A percentile compares a stretch with the other conserved stretches of the same genome.
Conservation (phyloP, 1,140 invertebrate species). For the Doryteuthis pealeii region DNA sequence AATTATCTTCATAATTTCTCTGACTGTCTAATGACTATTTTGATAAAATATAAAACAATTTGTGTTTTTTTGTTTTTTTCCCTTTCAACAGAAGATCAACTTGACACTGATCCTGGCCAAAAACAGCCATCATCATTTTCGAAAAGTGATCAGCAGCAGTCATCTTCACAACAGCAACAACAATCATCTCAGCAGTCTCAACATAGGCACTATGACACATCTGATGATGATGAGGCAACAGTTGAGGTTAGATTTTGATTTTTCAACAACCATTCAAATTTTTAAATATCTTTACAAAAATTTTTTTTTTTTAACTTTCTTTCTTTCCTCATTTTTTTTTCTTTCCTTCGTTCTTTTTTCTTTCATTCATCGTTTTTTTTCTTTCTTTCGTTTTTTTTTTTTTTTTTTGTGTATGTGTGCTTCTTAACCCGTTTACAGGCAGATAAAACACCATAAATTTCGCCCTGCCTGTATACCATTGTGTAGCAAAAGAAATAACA, state of each 20-base stretch:
- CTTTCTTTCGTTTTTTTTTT: no score
- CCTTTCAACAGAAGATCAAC: neutral
- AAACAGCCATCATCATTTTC: neutral
- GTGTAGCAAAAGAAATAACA: no score
- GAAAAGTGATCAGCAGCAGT: neutral
- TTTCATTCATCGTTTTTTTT: no score
- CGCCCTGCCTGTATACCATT: no score
- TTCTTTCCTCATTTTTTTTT: no score
- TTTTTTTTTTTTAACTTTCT: constrained; percentile 61
- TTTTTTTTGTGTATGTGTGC: no score
- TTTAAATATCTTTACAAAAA: constrained; percentile 51
- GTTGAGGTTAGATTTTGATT: constrained; percentile 42
- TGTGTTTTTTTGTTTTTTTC: neutral
- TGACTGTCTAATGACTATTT: no score
- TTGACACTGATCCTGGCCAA: neutral
- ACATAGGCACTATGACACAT: neutral
- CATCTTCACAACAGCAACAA: neutral
- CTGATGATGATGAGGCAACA: constrained; percentile 59
- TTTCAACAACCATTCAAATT: constrained; percentile 1
- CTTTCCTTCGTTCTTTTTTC: no score
- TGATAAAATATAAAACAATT: no score
- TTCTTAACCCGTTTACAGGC: no score
- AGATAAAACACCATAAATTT: no score
- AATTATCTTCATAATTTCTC: no score
- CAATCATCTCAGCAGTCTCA: neutral